Base-by-base conservation (phyloP, 1,140 invertebrate species). In the Caenorhabditis latens region DNA sequence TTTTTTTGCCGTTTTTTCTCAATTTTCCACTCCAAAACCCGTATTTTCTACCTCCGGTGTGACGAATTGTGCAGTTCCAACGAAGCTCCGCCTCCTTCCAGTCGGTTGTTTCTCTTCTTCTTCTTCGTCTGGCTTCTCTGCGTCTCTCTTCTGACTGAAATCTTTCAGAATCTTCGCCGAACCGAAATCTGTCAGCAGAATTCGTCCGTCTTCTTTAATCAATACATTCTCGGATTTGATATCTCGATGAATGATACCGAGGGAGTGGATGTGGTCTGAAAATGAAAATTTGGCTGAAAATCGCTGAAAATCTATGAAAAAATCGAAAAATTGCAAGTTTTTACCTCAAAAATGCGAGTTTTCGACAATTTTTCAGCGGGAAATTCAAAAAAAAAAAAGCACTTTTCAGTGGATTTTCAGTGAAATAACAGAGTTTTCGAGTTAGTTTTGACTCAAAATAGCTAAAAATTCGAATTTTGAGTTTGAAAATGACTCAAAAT, bases 41-140 rank as follows among this genome's bases (percentile, higher is more conserved):
- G 32, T 32, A 32, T 32, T 32, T n/a, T 32, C 32, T 14, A 99
- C 94, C 93, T 99, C 98, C 7, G 98, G 98, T 61, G 97, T 97
- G 0, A 99, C 97, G 93, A 99, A 99, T 92, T 99, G 97, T 0
- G 98, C 97, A 14, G 98, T 99, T 40, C 98, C 97, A 8, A 98
- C 97, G 93, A 99, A 98, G 91, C 96, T 96, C 90, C 91, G 91
- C 71, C 93, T 86, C 75, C 67, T 61, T 53, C 84, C 63, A 61
- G 46, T 46, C n/a, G 43, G 40, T 21, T 24, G 24, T 53, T 32
- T 40, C 50, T 53, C 53, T 50, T 32, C 40, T 16, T 24, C 43
- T 6, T 57, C 11, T n/a, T n/a, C n/a, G n/a, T n/a, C n/a, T n/a
- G n/a, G n/a, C n/a, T n/a, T n/a, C 32, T 63, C 21, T 50, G 48